phyloP scores from a whole-genome alignment of 2,113 vertebrate species.

The Elgaria multicarinata region DNA sequence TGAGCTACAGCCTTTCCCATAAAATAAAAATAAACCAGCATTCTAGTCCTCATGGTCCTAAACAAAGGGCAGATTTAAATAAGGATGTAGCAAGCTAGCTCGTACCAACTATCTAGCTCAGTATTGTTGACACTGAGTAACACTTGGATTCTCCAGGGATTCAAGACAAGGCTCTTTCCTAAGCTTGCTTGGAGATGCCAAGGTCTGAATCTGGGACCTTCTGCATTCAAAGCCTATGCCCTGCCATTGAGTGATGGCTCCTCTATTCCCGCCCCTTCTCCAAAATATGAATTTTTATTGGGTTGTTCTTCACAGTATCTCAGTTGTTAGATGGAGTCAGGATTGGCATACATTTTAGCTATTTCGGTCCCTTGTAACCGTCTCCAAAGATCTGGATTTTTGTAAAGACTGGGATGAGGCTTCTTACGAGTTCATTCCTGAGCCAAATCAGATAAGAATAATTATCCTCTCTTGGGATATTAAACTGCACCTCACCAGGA shows the following conservation, averaged over 20 bases:
- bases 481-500: conserved; percentile 87
- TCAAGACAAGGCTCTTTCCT: neutral
- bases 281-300: conserved; percentile 70
- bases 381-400: conserved; percentile 81
- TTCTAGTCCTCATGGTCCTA: no score
- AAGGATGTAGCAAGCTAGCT: neutral
- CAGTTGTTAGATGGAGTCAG: conserved; percentile 69
- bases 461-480: conserved; percentile 89
- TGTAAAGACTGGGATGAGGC: conserved; percentile 77
- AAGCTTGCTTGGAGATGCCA: neutral
- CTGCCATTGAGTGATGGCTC: neutral
- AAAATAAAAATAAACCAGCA: no score
- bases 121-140: neutral
- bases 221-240: neutral
- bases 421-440: conserved; percentile 91
- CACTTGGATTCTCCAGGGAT: neutral
- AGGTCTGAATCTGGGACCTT: no score
- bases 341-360: conserved; percentile 79
- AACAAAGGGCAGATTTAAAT: no score
- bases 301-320: conserved; percentile 73
- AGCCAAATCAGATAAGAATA: conserved; percentile 93
- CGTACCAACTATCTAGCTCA: neutral
- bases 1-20: neutral
- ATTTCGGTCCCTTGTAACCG: conserved; percentile 78
- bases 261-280: conserved; percentile 17